Conservation (phyloP, 2,888 invertebrate genomes). For the Dasypolia templi region DNA sequence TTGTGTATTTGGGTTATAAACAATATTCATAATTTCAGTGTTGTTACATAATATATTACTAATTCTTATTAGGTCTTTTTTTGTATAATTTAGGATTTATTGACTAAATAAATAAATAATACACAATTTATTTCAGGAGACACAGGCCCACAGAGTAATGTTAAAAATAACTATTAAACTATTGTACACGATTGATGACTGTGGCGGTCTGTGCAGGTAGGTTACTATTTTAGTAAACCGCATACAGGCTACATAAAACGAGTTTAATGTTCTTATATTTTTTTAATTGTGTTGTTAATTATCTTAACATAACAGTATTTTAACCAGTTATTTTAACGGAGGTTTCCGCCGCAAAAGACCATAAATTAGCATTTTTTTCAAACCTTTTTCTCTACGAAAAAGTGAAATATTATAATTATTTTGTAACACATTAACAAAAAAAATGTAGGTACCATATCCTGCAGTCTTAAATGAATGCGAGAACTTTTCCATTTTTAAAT, state of each 20-base stretch:
- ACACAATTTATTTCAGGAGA: background rate
- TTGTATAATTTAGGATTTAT: no score
- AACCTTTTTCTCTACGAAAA: conserved; percentile 25
- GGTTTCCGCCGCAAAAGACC: conserved; percentile 4
- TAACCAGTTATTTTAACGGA: background rate
- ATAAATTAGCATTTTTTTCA: conserved; percentile 50
- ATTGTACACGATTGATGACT: no score
- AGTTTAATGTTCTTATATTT: background rate
- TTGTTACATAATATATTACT: background rate
- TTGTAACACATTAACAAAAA: background rate
- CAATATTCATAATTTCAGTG: background rate
- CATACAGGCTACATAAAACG: no score
- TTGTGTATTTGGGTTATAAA: background rate
- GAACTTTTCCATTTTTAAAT: background rate
- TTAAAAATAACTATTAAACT: no score
- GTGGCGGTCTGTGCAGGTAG: no score
- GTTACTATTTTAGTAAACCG: no score
- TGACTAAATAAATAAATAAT: background rate
- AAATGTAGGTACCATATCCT: conserved; percentile 2
- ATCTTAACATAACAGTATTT: conserved; percentile 10
- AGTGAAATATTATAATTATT: conserved; percentile 26
- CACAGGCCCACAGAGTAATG: background rate
- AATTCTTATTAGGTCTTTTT: background rate
- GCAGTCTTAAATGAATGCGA: background rate
- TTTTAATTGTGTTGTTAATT: background rate